These are phyloP conservation scores for Baryphthengus martii DNA, from an alignment of 2,113 vertebrate species.

Conservation along the genomic window DNA sequence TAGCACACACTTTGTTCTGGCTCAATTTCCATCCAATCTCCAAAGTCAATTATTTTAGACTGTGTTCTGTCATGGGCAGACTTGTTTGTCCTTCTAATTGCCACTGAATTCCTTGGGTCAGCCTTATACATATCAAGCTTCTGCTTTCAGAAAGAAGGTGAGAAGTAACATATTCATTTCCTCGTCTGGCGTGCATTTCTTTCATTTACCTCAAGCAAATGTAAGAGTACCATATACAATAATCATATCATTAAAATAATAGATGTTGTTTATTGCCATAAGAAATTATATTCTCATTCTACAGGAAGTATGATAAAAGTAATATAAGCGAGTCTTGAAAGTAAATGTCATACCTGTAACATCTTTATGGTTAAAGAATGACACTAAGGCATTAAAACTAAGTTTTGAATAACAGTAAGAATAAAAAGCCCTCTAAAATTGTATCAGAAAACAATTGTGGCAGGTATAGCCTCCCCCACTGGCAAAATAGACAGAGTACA, in stretches of 20 bases:
- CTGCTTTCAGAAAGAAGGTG: neutral
- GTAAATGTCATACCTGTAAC: neutral
- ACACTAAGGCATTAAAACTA: neutral
- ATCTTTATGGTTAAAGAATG: neutral
- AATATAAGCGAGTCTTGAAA: neutral
- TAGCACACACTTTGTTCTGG: neutral
- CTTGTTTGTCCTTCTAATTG: neutral
- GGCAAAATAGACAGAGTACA: no score
- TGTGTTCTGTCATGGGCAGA: neutral
- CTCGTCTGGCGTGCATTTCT: neutral
- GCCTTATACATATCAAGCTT: neutral
- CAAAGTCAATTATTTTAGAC: neutral
- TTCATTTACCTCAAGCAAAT: neutral
- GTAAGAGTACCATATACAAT: neutral
- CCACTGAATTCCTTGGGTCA: neutral
- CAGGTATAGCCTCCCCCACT: no score
- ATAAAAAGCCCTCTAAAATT: neutral
- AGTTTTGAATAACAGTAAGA: neutral
- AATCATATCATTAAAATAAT: neutral
- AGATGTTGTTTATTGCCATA: neutral
- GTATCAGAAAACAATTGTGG: neutral
- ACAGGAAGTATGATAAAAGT: neutral
- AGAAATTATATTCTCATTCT: neutral
- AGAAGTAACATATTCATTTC: neutral
- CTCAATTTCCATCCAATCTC: neutral